Evolutionary conservation across 2,888 invertebrate species (phyloP).

Genomic region (Sinhomidia bicolor): DNA sequence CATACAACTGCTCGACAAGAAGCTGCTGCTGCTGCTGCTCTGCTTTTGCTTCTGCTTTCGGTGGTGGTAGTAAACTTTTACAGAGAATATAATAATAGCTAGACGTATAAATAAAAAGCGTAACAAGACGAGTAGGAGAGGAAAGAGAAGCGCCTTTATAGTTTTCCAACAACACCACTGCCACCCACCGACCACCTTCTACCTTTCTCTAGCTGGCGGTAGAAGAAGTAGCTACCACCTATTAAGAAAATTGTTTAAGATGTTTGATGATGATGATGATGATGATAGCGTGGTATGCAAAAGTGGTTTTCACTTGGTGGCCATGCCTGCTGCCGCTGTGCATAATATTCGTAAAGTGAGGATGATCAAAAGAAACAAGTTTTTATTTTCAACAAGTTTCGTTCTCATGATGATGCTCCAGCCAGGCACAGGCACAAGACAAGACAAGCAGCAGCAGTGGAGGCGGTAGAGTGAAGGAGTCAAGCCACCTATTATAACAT

Average conservation of each 20-base stretch:
- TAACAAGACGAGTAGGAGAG: background rate
- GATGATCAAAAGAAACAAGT: conserved; percentile 32
- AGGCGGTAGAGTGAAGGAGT: background rate
- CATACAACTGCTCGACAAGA: no score
- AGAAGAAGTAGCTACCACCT: no score
- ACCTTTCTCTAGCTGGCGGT: background rate
- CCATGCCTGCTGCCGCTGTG: background rate
- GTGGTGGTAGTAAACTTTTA: background rate
- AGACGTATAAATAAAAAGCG: background rate
- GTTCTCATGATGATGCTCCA: background rate
- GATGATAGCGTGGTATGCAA: background rate
- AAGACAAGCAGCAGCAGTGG: background rate
- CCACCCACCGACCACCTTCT: background rate
- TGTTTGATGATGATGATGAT: background rate
- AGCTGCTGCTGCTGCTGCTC: no score
- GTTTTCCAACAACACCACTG: background rate
- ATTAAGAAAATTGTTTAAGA: conserved; percentile 36
- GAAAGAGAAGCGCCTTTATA: background rate
- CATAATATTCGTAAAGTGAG: background rate
- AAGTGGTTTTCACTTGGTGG: conserved; percentile 10
- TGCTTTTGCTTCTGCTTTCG: no score
- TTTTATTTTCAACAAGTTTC: conserved; percentile 32
- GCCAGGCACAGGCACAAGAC: background rate
- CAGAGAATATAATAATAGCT: background rate
- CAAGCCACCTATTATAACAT: background rate